Percentiles rank a stretch among this genome's conserved stretches.
Conservation (phyloP, 2,113 vertebrate genomes). For the Motacilla tschutschensis region DNA sequence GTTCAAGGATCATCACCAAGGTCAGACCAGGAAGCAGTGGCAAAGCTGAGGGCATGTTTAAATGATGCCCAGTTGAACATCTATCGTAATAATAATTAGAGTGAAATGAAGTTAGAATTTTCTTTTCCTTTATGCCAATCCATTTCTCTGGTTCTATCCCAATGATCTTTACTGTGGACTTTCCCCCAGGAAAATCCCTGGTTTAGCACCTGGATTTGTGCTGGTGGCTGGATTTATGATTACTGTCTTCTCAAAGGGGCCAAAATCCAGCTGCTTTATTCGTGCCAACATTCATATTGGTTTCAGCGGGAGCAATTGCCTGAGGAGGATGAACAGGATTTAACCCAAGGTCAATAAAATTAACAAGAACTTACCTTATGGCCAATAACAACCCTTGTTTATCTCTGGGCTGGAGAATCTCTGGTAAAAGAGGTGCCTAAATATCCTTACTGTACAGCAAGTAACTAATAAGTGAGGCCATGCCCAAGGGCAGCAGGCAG, state of each 20-base stretch:
- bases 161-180: neutral
- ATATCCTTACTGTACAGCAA: neutral
- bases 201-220: neutral
- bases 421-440: neutral
- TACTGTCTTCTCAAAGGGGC: neutral
- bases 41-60: neutral
- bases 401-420: neutral
- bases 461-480: neutral
- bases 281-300: fast-evolving
- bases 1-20: neutral
- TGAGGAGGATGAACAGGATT: neutral
- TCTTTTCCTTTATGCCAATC: neutral
- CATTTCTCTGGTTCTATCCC: neutral
- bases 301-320: neutral
- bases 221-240: neutral
- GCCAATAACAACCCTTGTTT: neutral
- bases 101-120: neutral
- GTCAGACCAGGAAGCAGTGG: neutral
- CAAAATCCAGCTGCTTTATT: constrained; percentile 16
- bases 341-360: constrained; percentile 7
- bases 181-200: neutral
- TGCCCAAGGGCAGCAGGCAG: neutral
- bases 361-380: neutral
- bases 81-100: neutral
- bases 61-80: neutral